Evolutionary conservation across 2,888 invertebrate genomes (phyloP), one percentile per base, ranked within the genome.

Genomic region (Stenolophus ochropezus): DNA sequence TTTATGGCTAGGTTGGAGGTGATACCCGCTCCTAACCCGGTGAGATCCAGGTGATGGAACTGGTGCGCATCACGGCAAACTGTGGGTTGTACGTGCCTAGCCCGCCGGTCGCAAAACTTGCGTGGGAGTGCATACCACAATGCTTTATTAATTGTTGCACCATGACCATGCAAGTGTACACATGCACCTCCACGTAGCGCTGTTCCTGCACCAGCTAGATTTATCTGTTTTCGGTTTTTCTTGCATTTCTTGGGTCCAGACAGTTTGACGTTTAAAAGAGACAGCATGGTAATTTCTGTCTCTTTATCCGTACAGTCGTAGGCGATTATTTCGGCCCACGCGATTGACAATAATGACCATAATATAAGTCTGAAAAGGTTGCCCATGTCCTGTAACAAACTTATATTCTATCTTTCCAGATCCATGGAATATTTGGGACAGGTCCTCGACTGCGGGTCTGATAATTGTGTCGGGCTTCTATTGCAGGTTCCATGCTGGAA

Each of bases 71-170:
- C 23, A 16, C 23, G 51, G 20, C 79, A 69, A 2, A 8, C 53
- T 6, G 69, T 71, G 1, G 25, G 16, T 11, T 49, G 27, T 6
- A 79, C n/a, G n/a, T 0, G 0, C 56, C 27, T n/a, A 80, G n/a
- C 6, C 80, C 80, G 11, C 23, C 56, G 5, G 73, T 5, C 4
- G 73, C 80, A 16, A 58, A 5, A 27, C 56, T 73, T 16, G 33
- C 49, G 47, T 73, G 71, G 5, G 80, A 73, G 21, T 80, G 80
- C 58, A 80, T 56, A 16, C 80, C 80, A 14, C 73, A 73, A 47
- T 73, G 73, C 4, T 33, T 8, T 2, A 73, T 33, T 2, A 73
- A 21, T 18, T 73, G 73, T 33, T 80, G 80, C 5, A n/a, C 71
- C 5, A 27, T 51, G 6, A 79, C 71, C 21, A 71, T 27, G 49